Evolutionary conservation across 2,113 vertebrate species (phyloP), one percentile per base, ranked within the genome.

Genomic region (Perca fluviatilis): DNA sequence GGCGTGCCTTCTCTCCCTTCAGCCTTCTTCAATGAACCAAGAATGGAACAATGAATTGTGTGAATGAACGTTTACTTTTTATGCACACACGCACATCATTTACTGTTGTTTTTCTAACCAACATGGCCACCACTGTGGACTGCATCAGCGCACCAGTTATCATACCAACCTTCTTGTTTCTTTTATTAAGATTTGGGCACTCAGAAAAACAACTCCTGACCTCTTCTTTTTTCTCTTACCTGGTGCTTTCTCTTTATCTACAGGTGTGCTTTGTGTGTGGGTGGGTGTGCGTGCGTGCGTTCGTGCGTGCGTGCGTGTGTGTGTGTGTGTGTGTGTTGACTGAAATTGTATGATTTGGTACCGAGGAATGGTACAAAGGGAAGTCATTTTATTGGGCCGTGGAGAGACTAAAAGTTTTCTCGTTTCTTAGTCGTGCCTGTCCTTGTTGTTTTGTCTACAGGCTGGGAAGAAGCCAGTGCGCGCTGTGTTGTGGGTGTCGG

Each of bases 401-500:
- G 25, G 64, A 63, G 58, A 58, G 10, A 23, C 21, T 36, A 21
- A 60, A 57, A 5, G 14, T n/a, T n/a, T 27, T 4, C 51, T 47
- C 5, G 4, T 61, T 74, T 70, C 56, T 87, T n/a, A 85, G 71
- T 62, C 8, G 19, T 76, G 33, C 50, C 30, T 82, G 13, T 91
- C 25, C 86, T 51, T 84, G 43, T 58, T 50, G 84, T 81, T 87
- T 84, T 88, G 74, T 93, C 89, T 57, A 75, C 97, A 99, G 98
- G 97, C 97, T 57, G 98, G 98, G 86, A 99, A 99, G 96, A 99
- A 99, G 88, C 95, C 97, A 0, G 97, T 99, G 83, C 97, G 97
- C 67, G 98, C 98, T 1, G 97, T 99, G 88, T 91, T 99, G 68
- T 99, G 97, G 98, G 98, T 99, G 72, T 99, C 98, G 0, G 98